Conservation (phyloP, 2,888 invertebrate genomes). For the Glyphotaelius pellucidus region DNA sequence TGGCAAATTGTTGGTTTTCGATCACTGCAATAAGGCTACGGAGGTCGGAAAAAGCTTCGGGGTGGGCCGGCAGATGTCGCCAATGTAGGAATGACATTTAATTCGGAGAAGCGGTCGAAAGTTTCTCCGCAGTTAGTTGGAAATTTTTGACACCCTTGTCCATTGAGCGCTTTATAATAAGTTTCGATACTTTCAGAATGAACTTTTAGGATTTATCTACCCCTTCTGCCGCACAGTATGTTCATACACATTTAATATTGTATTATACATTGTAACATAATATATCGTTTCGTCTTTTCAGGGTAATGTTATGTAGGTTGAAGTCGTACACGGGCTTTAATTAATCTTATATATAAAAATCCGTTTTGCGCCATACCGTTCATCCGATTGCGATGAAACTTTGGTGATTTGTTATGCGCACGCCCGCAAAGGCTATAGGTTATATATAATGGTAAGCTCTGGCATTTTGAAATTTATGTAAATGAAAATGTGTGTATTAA, state of each 20-base stretch:
- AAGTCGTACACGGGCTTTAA: background rate
- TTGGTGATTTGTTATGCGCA: no score
- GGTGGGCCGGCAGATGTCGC: constrained; percentile 47
- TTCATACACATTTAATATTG: background rate
- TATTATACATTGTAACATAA: background rate
- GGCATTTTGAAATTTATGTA: no score
- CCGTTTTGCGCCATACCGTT: no score
- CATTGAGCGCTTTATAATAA: background rate
- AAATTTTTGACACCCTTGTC: background rate
- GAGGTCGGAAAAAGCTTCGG: background rate
- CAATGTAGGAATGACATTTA: constrained; percentile 45
- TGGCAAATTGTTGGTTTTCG: background rate
- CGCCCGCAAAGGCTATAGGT: no score
- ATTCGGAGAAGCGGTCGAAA: constrained; percentile 42
- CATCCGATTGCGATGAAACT: no score
- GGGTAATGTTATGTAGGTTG: background rate
- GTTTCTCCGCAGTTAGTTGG: background rate
- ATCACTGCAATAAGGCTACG: background rate
- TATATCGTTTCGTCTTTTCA: background rate
- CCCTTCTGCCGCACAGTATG: background rate
- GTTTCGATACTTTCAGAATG: background rate
- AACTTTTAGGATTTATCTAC: background rate
- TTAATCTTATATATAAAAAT: no score
- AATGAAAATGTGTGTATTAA: no score
- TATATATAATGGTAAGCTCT: no score